phyloP scores from a whole-genome alignment of 2,797 vertebrate genomes.

The Coluber constrictor region DNA sequence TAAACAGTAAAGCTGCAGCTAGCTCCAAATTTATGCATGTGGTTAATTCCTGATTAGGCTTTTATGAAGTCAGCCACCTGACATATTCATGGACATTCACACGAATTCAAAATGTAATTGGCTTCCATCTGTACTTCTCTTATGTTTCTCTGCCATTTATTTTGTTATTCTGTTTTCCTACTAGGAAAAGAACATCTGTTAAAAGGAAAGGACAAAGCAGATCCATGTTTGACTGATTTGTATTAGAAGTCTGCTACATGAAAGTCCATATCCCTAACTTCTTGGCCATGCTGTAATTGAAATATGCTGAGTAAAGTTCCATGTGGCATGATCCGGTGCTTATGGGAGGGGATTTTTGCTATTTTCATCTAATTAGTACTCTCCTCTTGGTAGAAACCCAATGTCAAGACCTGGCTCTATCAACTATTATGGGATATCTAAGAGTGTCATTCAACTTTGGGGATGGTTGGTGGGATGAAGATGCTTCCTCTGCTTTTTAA shows the following conservation, averaged over 20 bases:
- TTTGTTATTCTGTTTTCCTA: not conserved
- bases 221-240: not conserved
- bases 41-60: not conserved
- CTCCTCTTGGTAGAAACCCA: not conserved
- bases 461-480: not conserved
- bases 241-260: not conserved
- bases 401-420: not conserved
- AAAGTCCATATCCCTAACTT: not conserved
- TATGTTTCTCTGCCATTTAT: not conserved
- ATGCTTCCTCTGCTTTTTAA: not conserved
- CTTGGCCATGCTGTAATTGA: not conserved
- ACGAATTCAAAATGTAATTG: not conserved
- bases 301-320: not conserved
- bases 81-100: not conserved
- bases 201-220: not conserved
- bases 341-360: not conserved
- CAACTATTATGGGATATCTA: not conserved
- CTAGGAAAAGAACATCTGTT: not conserved
- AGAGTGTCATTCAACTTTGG: not conserved
- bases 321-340: not conserved
- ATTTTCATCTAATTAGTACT: not conserved
- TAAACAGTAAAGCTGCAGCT: not conserved
- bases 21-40: not conserved
- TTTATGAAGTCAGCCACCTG: not conserved
- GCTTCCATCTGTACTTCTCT: not conserved